Base-by-base conservation (phyloP, 2,797 vertebrate genomes). In the Schizopygopsis pylzovi region DNA sequence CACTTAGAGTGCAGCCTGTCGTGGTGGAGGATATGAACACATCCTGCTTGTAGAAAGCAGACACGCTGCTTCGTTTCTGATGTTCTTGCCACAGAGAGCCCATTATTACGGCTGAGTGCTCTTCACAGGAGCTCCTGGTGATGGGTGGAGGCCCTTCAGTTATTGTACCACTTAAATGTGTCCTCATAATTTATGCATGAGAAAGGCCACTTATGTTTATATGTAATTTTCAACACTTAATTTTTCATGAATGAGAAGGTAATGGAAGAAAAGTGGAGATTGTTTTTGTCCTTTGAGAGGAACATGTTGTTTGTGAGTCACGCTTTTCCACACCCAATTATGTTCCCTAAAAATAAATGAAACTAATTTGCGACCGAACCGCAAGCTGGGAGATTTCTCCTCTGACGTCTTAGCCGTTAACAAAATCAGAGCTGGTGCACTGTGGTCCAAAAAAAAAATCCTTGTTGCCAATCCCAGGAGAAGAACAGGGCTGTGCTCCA, bases 161-260 rank as follows among this genome's bases (percentile, higher is more conserved):
- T 67, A 65, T 56, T 28, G 20, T 52, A 52, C 67, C n/a, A 28
- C 68, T 80, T 76, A 75, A 87, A 87, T 61, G 59, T 81, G 52
- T 65, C 20, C 5, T 79, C 49, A 85, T 85, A 45, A 85, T 78
- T 87, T 78, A 87, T 85, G 83, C 73, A 87, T 81, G 83, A 85
- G 72, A 54, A 49, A 73, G 13, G 56, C 79, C 71, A 63, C 37
- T 82, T 61, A 72, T 78, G 80, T 81, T 85, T 70, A 78, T 68
- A 68, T 81, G 63, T 73, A 33, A 81, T 82, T 82, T 78, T 71
- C 71, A 18, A 49, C 83, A 22, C 82, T 73, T 56, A 68, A 65
- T 70, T 82, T 65, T 85, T 85, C 39, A 85, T 87, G 87, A 85
- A 79, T 79, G 65, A 77, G 59, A 65, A 63, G 65, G 71, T 81